Conservation (phyloP, 2,888 invertebrate species). For the Oscheius myriophilus region DNA sequence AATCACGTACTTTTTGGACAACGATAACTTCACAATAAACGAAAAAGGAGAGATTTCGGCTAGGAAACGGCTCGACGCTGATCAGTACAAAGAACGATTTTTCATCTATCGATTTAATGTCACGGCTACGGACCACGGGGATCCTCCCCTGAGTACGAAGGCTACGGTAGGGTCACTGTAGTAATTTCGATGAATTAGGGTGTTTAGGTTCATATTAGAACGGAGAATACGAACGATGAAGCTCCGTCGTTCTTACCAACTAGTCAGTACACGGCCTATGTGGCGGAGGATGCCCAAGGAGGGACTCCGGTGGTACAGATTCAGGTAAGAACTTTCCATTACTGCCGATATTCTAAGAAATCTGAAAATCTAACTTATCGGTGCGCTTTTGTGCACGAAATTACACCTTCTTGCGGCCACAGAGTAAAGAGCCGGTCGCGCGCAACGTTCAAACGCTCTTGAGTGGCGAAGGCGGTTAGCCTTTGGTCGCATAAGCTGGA, state of each 20-base stretch:
- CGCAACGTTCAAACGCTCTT: too few species aligned
- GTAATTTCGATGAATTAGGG: too few species aligned
- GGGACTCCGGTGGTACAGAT: conserved; percentile 67
- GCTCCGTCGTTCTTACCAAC: conserved; percentile 68
- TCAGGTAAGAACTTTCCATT: conserved; percentile 43
- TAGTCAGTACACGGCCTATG: conserved; percentile 62
- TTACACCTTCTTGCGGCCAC: too few species aligned
- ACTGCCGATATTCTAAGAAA: background rate
- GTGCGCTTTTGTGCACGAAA: too few species aligned
- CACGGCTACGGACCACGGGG: conserved; percentile 72
- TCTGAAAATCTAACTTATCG: too few species aligned
- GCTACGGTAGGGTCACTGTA: conserved; percentile 67
- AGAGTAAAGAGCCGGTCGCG: too few species aligned
- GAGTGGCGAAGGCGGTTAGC: too few species aligned
- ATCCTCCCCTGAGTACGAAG: conserved; percentile 63
- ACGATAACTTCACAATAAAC: conserved; percentile 94
- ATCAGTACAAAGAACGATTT: conserved; percentile 79
- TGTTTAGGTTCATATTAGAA: conserved; percentile 70
- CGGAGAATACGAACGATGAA: conserved; percentile 74
- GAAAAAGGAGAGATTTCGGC: conserved; percentile 92
- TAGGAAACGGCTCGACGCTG: conserved; percentile 85
- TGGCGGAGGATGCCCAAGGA: conserved; percentile 70
- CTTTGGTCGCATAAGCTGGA: too few species aligned
- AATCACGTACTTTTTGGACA: conserved; percentile 88
- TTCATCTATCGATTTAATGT: conserved; percentile 72